phyloP scores from a whole-genome alignment of 2,113 vertebrate genomes.

The Bambusicola thoracicus region DNA sequence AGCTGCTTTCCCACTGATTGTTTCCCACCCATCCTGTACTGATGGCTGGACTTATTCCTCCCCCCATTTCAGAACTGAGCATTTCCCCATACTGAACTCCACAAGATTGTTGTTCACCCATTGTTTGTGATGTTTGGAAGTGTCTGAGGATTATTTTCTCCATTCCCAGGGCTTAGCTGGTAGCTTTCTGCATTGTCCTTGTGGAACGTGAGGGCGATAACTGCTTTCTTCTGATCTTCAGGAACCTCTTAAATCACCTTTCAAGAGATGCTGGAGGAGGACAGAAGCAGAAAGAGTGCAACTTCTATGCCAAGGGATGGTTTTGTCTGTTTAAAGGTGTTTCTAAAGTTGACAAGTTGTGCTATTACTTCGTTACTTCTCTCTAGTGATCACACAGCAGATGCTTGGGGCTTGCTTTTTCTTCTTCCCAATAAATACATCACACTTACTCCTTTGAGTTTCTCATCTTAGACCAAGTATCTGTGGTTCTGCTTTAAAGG shows the following conservation, averaged over 20 bases:
- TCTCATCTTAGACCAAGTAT: background rate
- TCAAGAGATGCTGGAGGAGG: background rate
- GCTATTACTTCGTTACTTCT: background rate
- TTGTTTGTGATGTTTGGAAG: background rate
- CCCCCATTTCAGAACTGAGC: background rate
- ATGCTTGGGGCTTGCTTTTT: background rate
- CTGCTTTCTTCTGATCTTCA: background rate
- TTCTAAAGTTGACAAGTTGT: background rate
- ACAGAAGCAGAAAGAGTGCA: background rate
- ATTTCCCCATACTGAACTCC: background rate
- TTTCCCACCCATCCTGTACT: background rate
- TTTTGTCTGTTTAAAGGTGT: background rate
- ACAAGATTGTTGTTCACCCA: too few relatives aligned
- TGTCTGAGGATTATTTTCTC: background rate
- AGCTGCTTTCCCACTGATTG: background rate
- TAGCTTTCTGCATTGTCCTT: background rate
- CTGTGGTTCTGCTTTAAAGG: background rate
- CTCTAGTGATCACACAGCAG: background rate
- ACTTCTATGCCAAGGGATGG: background rate
- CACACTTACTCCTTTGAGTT: rapidly evolving
- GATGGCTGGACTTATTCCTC: background rate
- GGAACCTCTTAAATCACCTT: background rate
- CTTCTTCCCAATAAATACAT: background rate
- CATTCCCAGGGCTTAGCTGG: background rate
- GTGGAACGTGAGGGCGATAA: background rate